Evolutionary conservation across 2,888 invertebrate genomes (phyloP), one percentile per base, ranked within the genome.

Genomic region (Archips crataeganus): DNA sequence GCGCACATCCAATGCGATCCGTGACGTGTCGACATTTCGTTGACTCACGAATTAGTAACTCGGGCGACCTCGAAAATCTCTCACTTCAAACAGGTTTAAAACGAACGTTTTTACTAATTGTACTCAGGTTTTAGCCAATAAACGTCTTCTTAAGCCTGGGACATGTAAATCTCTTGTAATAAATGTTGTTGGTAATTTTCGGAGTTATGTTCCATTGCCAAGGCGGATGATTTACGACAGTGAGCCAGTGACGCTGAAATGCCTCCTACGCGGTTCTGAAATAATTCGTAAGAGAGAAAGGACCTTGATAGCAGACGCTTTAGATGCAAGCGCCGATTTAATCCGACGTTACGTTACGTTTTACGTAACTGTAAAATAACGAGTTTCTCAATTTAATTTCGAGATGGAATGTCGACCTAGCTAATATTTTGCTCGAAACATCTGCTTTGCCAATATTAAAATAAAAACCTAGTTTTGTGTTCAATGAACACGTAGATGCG

Each of bases 181-280:
- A 39, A 45, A 60, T 51, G 68, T 42, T 42, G 23, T 60, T 9
- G 61, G 42, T 13, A 42, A 67, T 47, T 64, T 32, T 64, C n/a
- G 9, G 45, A 63, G 34, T 49, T 49, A 61, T 60, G 47, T 64
- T 51, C 54, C 66, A 32, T 15, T 70, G 74, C 54, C 74, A 74
- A 69, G 23, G 10, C 49, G 36, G 13, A 73, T 69, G 64, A 73
- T 69, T 69, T 61, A 74, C 67, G n/a, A 34, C 63, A 10, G 64
- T 47, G 57, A 11, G 60, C 64, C 60, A 39, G 51, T 69, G 72
- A 69, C 61, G 61, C 61, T 23, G 11, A 36, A 51, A 39, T 23
- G 39, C n/a, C 69, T 36, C 74, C 74, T 54, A 74, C 74, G 70
- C 74, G 34, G 15, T 59, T 70, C 74, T 65, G 69, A 74, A 74